Percentiles rank a stretch among this genome's conserved stretches.
Conservation (phyloP, 2,888 invertebrate species). For the Nudaria mundana region DNA sequence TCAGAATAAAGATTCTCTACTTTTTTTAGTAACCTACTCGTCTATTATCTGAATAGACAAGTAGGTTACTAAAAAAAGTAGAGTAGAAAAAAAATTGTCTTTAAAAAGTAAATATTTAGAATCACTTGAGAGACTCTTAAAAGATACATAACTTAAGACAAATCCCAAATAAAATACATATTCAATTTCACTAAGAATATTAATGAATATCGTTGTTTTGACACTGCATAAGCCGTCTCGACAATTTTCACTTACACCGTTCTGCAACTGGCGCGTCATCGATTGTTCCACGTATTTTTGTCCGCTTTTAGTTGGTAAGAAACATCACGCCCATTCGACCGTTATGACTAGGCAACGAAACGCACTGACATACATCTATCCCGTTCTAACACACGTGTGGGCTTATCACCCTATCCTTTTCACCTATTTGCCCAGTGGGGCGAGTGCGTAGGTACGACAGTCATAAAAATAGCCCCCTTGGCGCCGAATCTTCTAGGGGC, state of each 20-base stretch:
- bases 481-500: conserved; percentile 77
- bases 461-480: conserved; percentile 81
- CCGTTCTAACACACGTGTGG: conserved; percentile 69
- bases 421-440: conserved; percentile 77
- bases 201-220: conserved; percentile 9
- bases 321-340: conserved; percentile 82
- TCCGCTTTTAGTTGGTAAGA: conserved; percentile 79
- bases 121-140: too few relatives aligned
- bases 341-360: conserved; percentile 78
- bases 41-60: too few relatives aligned
- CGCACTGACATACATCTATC: conserved; percentile 69
- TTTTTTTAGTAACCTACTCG: too few relatives aligned
- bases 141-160: conserved; percentile 7
- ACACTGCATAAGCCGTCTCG: conserved; percentile 20
- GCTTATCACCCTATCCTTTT: conserved; percentile 57
- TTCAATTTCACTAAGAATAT: conserved; percentile 18
- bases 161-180: conserved; percentile 21
- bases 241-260: conserved; percentile 55
- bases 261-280: conserved; percentile 54
- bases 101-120: too few relatives aligned
- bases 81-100: too few relatives aligned
- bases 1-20: too few relatives aligned
- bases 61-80: too few relatives aligned
- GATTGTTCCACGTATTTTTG: conserved; percentile 81
- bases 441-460: conserved; percentile 77